Conservation (phyloP, 2,113 vertebrate species). For the Protomyctophum bolini region DNA sequence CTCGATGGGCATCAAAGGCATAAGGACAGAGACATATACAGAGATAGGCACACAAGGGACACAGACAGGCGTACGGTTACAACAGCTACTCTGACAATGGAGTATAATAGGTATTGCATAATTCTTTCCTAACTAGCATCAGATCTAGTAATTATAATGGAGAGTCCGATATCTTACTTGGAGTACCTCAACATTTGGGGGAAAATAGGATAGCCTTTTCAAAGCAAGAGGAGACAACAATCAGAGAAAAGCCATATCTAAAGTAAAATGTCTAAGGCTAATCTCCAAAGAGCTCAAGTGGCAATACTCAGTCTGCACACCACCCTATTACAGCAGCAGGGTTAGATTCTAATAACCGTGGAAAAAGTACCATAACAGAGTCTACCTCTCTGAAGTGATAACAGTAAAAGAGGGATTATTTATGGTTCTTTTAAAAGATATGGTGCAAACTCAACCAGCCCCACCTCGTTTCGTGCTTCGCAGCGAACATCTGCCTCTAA, state of each 20-base stretch:
- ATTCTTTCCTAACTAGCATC: no score
- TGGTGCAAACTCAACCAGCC: slow-evolving; percentile 37
- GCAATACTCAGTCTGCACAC: slow-evolving; percentile 8
- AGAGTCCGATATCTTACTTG: no score
- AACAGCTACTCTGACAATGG: no score
- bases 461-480: slow-evolving; percentile 44
- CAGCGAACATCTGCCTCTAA: slow-evolving; percentile 29
- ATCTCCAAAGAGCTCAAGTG: slow-evolving; percentile 15
- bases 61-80: no score
- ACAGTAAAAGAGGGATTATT: slow-evolving; percentile 21
- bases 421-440: slow-evolving; percentile 34
- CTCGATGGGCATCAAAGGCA: no score
- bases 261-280: slow-evolving; percentile 17
- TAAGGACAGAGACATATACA: no score
- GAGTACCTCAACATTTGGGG: no score
- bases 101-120: no score
- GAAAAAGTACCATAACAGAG: slow-evolving; percentile 3
- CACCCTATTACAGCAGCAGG: slow-evolving; percentile 11
- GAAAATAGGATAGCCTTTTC: no score
- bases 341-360: slow-evolving; percentile 29
- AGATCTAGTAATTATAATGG: no score
- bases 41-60: no score
- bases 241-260: background rate
- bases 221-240: background rate
- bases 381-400: slow-evolving; percentile 2